Evolutionary conservation across 1,140 invertebrate genomes (phyloP).

Genomic region (Saccostrea echinata): DNA sequence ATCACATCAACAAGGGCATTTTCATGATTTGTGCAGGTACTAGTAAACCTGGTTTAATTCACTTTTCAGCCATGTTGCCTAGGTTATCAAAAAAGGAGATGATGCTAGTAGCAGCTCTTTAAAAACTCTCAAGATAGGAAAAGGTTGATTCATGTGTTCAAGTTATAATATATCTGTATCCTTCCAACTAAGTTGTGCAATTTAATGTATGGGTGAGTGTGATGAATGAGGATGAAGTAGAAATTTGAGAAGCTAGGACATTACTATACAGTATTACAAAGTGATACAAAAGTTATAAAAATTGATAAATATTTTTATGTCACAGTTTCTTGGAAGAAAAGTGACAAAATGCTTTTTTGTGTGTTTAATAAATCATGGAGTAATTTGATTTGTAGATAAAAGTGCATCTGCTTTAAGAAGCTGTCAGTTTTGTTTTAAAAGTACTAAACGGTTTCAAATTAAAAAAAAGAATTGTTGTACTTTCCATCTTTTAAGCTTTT

Average conservation of each 20-base stretch:
- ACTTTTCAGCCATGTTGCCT: background rate
- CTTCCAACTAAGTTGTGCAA: background rate
- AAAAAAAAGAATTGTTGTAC: background rate
- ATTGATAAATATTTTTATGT: background rate
- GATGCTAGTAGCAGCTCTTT: background rate
- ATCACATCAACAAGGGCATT: background rate
- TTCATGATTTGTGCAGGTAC: background rate
- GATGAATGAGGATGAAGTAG: too few relatives aligned
- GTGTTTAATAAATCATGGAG: background rate
- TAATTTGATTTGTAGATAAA: background rate
- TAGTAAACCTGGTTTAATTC: background rate
- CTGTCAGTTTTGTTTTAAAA: background rate
- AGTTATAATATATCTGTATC: background rate
- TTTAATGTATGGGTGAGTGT: background rate
- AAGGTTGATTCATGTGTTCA: background rate
- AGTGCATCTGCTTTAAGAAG: background rate
- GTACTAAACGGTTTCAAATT: background rate
- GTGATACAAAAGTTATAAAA: background rate
- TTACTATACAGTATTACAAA: background rate
- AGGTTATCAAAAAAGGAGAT: background rate
- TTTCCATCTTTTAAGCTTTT: background rate
- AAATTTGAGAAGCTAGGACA: too few relatives aligned
- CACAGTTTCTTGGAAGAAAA: background rate
- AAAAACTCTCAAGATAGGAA: background rate
- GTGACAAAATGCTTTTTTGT: background rate